A percentile compares a stretch with the other conserved stretches of the same genome.
Evolutionary conservation across 2,797 vertebrate species (phyloP).

Genomic region (Gobionotothen gibberifrons): DNA sequence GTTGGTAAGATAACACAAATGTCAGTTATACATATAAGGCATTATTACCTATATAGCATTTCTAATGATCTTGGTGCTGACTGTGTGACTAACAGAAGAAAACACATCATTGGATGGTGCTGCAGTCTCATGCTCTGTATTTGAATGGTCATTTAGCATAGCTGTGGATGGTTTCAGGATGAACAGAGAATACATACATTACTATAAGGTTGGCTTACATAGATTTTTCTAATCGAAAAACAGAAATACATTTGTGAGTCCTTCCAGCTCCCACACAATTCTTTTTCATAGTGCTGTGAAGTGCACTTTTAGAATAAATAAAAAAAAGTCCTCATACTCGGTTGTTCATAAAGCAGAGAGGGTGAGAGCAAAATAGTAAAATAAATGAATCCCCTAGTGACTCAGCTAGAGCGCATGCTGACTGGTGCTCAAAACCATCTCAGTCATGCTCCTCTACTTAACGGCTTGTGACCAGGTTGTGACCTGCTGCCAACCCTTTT

Average conservation of each 20-base stretch:
- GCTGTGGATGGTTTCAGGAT: neutral
- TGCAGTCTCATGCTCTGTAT: neutral
- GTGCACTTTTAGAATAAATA: slow-evolving; percentile 7
- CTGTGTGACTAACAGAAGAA: neutral
- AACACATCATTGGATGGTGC: neutral
- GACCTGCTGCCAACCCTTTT: slow-evolving; percentile 46
- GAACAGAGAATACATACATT: neutral
- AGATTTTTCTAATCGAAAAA: too few species aligned
- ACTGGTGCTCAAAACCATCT: slow-evolving; percentile 51
- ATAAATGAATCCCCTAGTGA: slow-evolving; percentile 27
- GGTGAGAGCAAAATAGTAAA: neutral
- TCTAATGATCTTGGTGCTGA: neutral
- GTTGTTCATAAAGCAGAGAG: neutral
- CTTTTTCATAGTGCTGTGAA: slow-evolving; percentile 1
- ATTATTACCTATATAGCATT: neutral
- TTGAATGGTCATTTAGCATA: neutral
- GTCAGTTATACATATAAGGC: neutral
- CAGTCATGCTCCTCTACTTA: slow-evolving; percentile 29
- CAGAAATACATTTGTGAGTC: neutral
- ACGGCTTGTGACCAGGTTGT: slow-evolving; percentile 38
- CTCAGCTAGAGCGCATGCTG: slow-evolving; percentile 63
- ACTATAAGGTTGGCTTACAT: too few species aligned
- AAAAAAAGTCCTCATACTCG: neutral
- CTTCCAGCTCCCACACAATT: neutral
- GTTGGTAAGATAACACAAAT: neutral